Conservation (phyloP, 2,797 vertebrate genomes). For the Tadarida brasiliensis region DNA sequence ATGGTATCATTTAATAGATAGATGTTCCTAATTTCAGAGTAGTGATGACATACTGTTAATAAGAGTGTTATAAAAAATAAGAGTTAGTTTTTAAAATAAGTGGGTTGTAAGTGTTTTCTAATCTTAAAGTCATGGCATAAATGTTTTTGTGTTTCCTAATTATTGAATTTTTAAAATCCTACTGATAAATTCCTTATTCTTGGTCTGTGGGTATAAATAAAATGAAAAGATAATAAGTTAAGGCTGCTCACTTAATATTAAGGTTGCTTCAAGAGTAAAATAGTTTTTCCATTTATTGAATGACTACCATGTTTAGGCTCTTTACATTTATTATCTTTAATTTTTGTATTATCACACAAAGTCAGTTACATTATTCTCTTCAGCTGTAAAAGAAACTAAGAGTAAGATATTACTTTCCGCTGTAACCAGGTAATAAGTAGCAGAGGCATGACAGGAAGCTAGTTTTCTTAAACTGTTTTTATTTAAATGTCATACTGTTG, state of each 20-base stretch:
- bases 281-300: slow-evolving; percentile 32
- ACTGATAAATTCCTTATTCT: not conserved
- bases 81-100: slow-evolving; percentile 16
- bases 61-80: not conserved
- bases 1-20: not conserved
- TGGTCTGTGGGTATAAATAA: not conserved
- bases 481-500: slow-evolving; percentile 19
- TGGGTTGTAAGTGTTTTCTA: not conserved
- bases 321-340: not conserved
- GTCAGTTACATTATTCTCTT: not conserved
- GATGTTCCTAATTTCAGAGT: not conserved
- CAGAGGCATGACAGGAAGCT: not conserved
- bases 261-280: not conserved
- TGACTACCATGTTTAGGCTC: not conserved
- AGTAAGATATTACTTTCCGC: not conserved
- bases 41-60: not conserved
- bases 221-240: not conserved
- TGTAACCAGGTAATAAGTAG: not conserved
- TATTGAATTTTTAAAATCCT: slow-evolving; percentile 12
- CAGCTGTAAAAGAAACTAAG: not conserved
- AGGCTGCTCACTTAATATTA: not conserved
- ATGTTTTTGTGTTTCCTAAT: slow-evolving; percentile 8
- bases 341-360: not conserved
- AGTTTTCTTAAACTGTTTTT: not conserved
- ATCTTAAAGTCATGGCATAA: not conserved